Conservation (phyloP, 2,888 invertebrate species). For the Phortica okadai region DNA sequence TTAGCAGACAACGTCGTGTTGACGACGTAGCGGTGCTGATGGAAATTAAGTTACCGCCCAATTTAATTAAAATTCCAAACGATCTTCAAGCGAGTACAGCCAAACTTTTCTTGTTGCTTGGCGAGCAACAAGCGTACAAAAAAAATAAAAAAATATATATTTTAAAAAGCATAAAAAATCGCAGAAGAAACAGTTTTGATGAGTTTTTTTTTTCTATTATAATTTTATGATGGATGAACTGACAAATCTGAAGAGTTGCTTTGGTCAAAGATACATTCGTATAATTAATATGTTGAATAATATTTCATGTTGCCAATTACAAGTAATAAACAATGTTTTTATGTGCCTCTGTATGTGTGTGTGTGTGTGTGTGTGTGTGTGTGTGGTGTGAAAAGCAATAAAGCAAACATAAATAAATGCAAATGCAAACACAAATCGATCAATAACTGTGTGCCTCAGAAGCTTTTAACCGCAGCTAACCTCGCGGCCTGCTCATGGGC, state of each 20-base stretch:
- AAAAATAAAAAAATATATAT: background rate
- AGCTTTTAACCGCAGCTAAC: constrained; percentile 24
- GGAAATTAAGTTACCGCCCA: constrained; percentile 72
- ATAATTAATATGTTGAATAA: background rate
- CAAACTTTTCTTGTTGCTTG: constrained; percentile 11
- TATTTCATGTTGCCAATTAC: constrained; percentile 3
- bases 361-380: background rate
- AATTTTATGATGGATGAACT: background rate
- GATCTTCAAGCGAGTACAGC: constrained; percentile 53
- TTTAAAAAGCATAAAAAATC: background rate
- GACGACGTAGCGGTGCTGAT: constrained; percentile 59
- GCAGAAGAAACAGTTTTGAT: background rate
- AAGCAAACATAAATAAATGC: background rate
- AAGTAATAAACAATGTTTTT: background rate
- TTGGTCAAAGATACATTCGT: background rate
- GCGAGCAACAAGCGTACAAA: background rate
- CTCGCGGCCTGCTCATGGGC: constrained; percentile 18
- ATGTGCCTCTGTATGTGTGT: background rate
- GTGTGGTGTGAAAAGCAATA: background rate
- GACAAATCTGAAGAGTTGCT: background rate
- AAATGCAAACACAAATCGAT: background rate
- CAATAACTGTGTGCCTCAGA: background rate
- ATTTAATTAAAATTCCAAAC: constrained; percentile 74
- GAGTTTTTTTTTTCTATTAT: background rate
- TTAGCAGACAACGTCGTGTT: constrained; percentile 17